Base-by-base conservation (phyloP, 2,888 invertebrate species). In the Eilema depressum region DNA sequence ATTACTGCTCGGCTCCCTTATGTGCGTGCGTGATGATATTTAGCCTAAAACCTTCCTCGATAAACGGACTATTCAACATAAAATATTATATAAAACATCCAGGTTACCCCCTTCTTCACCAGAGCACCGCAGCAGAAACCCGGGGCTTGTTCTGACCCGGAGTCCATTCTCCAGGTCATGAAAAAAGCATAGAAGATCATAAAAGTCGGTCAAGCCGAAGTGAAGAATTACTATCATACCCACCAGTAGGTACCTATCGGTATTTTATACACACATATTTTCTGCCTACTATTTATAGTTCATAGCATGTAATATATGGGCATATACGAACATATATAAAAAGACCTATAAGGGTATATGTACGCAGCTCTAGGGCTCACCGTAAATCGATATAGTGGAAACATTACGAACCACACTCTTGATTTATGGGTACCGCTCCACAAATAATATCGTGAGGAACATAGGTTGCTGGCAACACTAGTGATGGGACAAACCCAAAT, bases 361-460 rank as follows among this genome's bases (percentile, higher is more conserved):
- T 60, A 64, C 68, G 64, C 66, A 47, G 63, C 47, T 28, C 41
- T 63, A 70, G 20, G 66, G 25, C 60, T 61, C 72, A 63, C 65
- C 12, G 23, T 17, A 64, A 68, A 37, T 65, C 77, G 66, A 72
- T 82, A 76, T 76, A 76, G 68, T 79, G 78, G 75, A 79, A 79
- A 77, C 74, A 62, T 74, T 73, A 76, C 70, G 83, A 75, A 75
- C 75, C 73, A 76, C 77, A 75, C 75, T n/a, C 56, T 71, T 80
- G 83, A 83, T 83, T 81, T 83, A 83, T 77, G 70, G 66, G 72
- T 64, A 65, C 71, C 75, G 37, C 71, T 73, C 65, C 68, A 56
- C 75, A 67, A 74, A 80, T 83, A 74, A 82, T 83, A 73, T 72
- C 73, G 73, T 62, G 71, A 75, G 65, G 78, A 78, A 70, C 79